Conservation (phyloP, 2,113 vertebrate genomes). For the Melanotaenia duboulayi region DNA sequence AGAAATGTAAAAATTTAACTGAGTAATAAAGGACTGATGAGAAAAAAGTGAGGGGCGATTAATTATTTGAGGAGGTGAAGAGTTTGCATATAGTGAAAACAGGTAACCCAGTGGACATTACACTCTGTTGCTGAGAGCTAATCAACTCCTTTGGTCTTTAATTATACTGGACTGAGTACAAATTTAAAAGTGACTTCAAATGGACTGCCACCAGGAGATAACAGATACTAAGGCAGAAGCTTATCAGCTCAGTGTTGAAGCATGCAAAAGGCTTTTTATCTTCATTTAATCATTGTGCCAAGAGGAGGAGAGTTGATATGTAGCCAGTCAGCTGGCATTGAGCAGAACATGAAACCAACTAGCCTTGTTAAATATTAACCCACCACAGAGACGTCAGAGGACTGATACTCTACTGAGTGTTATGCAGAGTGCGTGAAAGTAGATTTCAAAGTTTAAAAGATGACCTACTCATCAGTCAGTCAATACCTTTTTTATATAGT, state of each 20-base stretch:
- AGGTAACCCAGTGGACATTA: slow-evolving; percentile 38
- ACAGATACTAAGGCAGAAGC: not conserved
- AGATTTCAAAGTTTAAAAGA: slow-evolving; percentile 5
- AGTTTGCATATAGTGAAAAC: slow-evolving; percentile 31
- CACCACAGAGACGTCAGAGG: slow-evolving; percentile 24
- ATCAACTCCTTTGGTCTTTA: not conserved
- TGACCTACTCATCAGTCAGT: not conserved
- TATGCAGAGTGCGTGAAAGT: not conserved
- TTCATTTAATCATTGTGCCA: slow-evolving; percentile 15
- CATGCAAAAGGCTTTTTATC: slow-evolving; percentile 30
- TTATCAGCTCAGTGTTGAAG: slow-evolving; percentile 13
- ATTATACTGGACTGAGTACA: slow-evolving; percentile 15
- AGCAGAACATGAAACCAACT: slow-evolving; percentile 77
- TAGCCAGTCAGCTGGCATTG: slow-evolving; percentile 52
- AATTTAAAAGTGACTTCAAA: slow-evolving; percentile 5
- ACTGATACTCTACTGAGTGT: slow-evolving; percentile 2
- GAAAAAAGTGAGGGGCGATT: not conserved
- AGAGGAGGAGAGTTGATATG: slow-evolving; percentile 40
- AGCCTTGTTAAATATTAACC: slow-evolving; percentile 85
- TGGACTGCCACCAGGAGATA: slow-evolving; percentile 2
- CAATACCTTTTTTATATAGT: slow-evolving; percentile 2
- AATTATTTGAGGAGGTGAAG: slow-evolving; percentile 5
- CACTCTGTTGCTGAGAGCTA: not conserved
- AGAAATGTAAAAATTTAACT: slow-evolving; percentile 60
- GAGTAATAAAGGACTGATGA: slow-evolving; percentile 28